Percentiles rank a stretch among this genome's conserved stretches.
Evolutionary conservation across 2,797 vertebrate species (phyloP).

Genomic region (Epinephelus awoara): DNA sequence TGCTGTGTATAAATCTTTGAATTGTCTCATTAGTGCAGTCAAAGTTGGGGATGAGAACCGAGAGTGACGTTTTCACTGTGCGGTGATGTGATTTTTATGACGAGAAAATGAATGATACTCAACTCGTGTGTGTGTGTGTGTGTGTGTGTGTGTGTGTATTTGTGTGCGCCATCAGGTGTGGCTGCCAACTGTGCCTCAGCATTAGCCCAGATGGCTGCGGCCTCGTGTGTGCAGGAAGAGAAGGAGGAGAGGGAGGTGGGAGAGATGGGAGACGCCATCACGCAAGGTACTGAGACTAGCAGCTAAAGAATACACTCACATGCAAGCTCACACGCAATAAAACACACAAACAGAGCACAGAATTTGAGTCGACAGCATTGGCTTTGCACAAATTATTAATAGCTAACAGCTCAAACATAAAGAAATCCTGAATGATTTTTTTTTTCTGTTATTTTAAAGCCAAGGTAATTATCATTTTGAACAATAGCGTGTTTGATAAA

Average conservation of each 20-base stretch:
- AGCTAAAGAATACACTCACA: background rate
- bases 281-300: constrained; percentile 88
- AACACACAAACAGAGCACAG: accelerated
- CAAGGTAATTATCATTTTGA: too few species aligned
- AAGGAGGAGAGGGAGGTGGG: constrained; percentile 91
- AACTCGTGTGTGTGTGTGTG: background rate
- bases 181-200: constrained; percentile 97
- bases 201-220: constrained; percentile 97
- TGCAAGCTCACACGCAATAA: accelerated
- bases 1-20: background rate
- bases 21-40: background rate
- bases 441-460: too few species aligned
- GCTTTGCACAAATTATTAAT: background rate
- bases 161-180: constrained; percentile 86
- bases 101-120: background rate
- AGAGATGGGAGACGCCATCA: constrained; percentile 90
- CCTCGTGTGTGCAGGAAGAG: constrained; percentile 96
- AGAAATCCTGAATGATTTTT: too few species aligned
- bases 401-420: background rate
- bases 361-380: background rate
- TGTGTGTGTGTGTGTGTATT: constrained; percentile 13
- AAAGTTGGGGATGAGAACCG: background rate
- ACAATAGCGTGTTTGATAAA: too few species aligned
- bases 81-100: background rate
- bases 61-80: too few species aligned